Evolutionary conservation across 2,888 invertebrate species (phyloP), one percentile per base, ranked within the genome.

Genomic region (Maniola hyperantus): DNA sequence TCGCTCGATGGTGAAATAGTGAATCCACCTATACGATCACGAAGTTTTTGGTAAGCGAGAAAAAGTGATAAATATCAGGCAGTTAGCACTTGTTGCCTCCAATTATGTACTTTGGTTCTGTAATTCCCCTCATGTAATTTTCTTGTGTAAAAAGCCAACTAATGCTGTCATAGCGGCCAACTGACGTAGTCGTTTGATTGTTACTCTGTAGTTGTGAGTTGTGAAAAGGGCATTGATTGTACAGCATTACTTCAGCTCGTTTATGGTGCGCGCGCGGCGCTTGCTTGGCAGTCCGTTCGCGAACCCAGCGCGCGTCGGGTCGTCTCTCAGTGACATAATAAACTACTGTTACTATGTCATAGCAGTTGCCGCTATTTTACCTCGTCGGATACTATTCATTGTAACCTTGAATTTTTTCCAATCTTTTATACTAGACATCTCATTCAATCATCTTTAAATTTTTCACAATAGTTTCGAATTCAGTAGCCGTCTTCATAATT

Each of bases 281-380:
- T 77, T 61, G 66, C 63, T 65, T 81, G 84, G 79, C 89, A 91
- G 91, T 91, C 75, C 76, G 78, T 78, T 77, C 83, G 85, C 86
- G 87, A 83, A 82, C 85, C 81, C 79, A 83, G 85, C 73, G 76
- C 84, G 84, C 81, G 85, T 67, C 82, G 85, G 85, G 77, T 81
- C 81, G 78, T 79, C 78, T 73, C 74, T 69, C 71, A 74, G 71
- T 77, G 75, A 75, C 71, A 72, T 74, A 72, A 73, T 69, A 58
- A 66, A 60, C 67, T 73, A 64, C 68, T 76, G 71, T 71, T 67
- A 67, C 61, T 65, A 55, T 64, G 69, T 71, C 72, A 58, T 61
- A 65, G 64, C 58, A 33, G 44, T 58, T 53, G 44, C 33, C 34
- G 33, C 4, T 68, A 46, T 61, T 44, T 54, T 51, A 63, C 13